These are phyloP conservation scores for Bugula neritina DNA, from an alignment of 2,888 invertebrate genomes.

Conservation along the genomic window DNA sequence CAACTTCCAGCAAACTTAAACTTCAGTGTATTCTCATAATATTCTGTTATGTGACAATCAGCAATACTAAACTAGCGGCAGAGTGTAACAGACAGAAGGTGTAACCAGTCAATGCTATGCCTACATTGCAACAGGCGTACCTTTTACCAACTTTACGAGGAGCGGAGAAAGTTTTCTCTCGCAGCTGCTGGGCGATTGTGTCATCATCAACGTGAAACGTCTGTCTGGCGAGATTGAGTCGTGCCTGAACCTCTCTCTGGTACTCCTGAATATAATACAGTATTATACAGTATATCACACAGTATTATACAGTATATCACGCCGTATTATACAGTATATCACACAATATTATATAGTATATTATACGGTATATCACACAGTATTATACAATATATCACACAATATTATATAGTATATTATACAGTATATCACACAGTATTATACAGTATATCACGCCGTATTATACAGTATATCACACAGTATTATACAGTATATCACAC, in stretches of 20 bases:
- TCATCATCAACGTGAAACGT: slow-evolving; percentile 47
- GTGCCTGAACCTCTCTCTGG: slow-evolving; percentile 21
- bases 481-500: slow-evolving; percentile 28
- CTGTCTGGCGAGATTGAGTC: slow-evolving; percentile 28
- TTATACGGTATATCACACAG: background rate
- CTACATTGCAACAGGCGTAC: slow-evolving; percentile 32
- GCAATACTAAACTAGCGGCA: too few species aligned
- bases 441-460: slow-evolving; percentile 29
- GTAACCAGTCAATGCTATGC: too few species aligned
- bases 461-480: background rate
- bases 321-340: background rate
- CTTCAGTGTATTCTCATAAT: too few species aligned
- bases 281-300: slow-evolving; percentile 28
- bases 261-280: slow-evolving; percentile 1
- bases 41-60: too few species aligned
- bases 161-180: slow-evolving; percentile 38
- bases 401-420: too few species aligned
- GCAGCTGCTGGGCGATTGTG: slow-evolving; percentile 44
- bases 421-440: background rate
- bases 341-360: slow-evolving; percentile 28
- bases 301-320: slow-evolving; percentile 28
- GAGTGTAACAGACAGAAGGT: too few species aligned
- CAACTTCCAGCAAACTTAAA: too few species aligned
- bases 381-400: slow-evolving; percentile 28
- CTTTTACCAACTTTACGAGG: slow-evolving; percentile 49